phyloP scores from a whole-genome alignment of 2,113 vertebrate species.

The Salvelinus sp. region DNA sequence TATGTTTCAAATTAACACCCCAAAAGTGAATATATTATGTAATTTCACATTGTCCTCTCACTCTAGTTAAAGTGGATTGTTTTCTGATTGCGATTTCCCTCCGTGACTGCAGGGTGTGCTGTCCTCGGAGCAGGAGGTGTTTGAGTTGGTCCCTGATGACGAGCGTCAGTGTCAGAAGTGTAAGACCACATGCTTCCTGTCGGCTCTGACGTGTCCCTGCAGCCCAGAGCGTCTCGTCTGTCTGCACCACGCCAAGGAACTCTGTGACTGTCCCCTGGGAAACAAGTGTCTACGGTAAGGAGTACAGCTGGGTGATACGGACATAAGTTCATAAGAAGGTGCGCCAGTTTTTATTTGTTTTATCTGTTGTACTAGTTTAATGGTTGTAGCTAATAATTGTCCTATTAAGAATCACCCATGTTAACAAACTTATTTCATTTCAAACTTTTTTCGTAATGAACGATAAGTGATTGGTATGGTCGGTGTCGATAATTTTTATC shows the following conservation, averaged over 20 bases:
- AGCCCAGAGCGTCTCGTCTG: constrained; percentile 91
- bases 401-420: too few species aligned
- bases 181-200: constrained; percentile 97
- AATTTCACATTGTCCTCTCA: neutral
- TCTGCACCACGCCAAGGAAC: constrained; percentile 84
- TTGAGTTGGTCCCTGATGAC: constrained; percentile 95
- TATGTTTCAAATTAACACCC: too few species aligned
- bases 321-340: too few species aligned
- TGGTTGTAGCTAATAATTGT: too few species aligned
- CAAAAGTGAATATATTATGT: too few species aligned
- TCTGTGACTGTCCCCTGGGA: constrained; percentile 88
- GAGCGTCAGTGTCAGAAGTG: constrained; percentile 94
- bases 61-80: neutral
- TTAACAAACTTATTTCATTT: too few species aligned
- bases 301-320: too few species aligned
- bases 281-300: constrained; percentile 91
- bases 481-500: too few species aligned
- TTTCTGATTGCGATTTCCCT: neutral
- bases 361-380: too few species aligned
- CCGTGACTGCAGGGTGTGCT: constrained; percentile 82
- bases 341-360: too few species aligned
- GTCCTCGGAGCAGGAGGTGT: constrained; percentile 94
- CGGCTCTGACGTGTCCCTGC: constrained; percentile 93
- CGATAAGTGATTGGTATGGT: too few species aligned
- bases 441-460: too few species aligned